Percentiles rank a stretch among this genome's conserved stretches.
phyloP scores from a whole-genome alignment of 2,888 invertebrate species.

The Drosophila cognata region DNA sequence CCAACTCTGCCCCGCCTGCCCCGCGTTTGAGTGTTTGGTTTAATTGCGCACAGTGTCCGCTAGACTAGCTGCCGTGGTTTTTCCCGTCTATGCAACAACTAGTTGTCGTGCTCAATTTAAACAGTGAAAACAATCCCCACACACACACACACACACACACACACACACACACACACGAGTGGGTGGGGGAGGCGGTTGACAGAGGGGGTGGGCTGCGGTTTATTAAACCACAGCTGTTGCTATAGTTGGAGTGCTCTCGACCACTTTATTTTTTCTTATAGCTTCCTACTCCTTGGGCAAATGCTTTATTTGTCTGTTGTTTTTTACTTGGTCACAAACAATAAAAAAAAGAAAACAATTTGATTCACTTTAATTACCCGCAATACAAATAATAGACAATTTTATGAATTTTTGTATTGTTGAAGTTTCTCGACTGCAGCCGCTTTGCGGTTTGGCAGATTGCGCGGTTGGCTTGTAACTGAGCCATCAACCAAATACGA shows the following conservation, averaged over 20 bases:
- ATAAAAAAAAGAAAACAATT: background rate
- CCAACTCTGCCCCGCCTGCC: background rate
- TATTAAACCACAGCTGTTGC: background rate
- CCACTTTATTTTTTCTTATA: slow-evolving; percentile 1
- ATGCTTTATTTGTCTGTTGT: background rate
- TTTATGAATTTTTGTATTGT: background rate
- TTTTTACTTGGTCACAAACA: background rate
- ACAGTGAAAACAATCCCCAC: slow-evolving; percentile 65
- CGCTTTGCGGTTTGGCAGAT: slow-evolving; percentile 55
- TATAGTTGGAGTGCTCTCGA: background rate
- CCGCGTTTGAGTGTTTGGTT: slow-evolving; percentile 48
- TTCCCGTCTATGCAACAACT: slow-evolving; percentile 60
- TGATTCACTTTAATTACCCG: slow-evolving; percentile 20
- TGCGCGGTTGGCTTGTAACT: slow-evolving; percentile 69
- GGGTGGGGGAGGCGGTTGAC: background rate
- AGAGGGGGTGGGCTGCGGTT: background rate
- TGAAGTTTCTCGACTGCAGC: slow-evolving; percentile 4
- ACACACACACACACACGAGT: background rate
- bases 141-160: background rate
- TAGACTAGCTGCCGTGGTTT: slow-evolving; percentile 55
- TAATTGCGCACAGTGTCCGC: slow-evolving; percentile 58
- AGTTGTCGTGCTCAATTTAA: slow-evolving; percentile 54
- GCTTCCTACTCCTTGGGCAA: slow-evolving; percentile 11
- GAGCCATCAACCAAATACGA: slow-evolving; percentile 37
- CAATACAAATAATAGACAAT: slow-evolving; percentile 4